Conservation (phyloP, 2,888 invertebrate genomes). For the Branchipolynoe longqiensis region DNA sequence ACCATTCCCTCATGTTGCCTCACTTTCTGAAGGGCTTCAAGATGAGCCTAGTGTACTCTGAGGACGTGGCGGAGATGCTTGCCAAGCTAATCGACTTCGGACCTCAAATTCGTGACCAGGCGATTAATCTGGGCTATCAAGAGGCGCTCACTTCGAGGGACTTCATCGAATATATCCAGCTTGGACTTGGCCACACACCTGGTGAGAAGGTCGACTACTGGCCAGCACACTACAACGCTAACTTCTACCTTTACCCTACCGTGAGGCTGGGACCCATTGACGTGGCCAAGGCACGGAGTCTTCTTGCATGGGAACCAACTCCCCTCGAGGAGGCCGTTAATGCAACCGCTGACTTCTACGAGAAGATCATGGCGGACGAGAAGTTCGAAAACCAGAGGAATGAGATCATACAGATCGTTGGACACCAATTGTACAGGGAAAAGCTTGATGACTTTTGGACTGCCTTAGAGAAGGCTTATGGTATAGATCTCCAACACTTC, state of each 20-base stretch:
- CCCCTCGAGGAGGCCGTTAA: conserved; percentile 76
- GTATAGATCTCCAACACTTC: conserved; percentile 67
- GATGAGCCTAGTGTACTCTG: conserved; percentile 82
- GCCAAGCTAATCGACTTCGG: conserved; percentile 65
- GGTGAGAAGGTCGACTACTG: not conserved
- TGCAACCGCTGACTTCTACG: conserved; percentile 81
- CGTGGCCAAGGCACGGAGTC: conserved; percentile 77
- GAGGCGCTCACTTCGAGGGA: conserved; percentile 78
- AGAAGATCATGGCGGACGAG: conserved; percentile 75
- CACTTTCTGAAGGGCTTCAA: conserved; percentile 73
- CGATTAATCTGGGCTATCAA: conserved; percentile 81
- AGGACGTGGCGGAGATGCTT: conserved; percentile 81
- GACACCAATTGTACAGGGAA: conserved; percentile 70
- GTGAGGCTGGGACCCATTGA: conserved; percentile 81
- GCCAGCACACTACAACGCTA: conserved; percentile 4
- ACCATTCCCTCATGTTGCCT: conserved; percentile 77
- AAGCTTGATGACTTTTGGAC: conserved; percentile 63
- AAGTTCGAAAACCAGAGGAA: conserved; percentile 71
- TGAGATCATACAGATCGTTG: conserved; percentile 75
- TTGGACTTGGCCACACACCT: conserved; percentile 61
- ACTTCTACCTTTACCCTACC: conserved; percentile 81
- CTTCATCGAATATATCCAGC: conserved; percentile 75
- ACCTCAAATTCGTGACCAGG: conserved; percentile 71
- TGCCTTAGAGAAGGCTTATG: conserved; percentile 65
- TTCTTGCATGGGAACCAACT: conserved; percentile 80